phyloP scores from a whole-genome alignment of 2,888 invertebrate genomes.

The Spodoptera exigua region DNA sequence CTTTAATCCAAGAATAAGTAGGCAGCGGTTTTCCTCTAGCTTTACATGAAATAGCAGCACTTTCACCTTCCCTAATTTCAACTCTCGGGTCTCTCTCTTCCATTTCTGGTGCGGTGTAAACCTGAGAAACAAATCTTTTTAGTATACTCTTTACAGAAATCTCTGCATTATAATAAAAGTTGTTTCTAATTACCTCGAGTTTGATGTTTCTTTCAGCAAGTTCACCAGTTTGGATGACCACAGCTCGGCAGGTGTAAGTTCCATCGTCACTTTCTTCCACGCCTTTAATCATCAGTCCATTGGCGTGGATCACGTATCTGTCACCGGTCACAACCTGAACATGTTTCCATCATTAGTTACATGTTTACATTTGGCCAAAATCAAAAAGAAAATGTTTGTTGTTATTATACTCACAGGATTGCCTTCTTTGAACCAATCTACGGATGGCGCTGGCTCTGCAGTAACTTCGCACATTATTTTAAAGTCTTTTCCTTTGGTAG shows the following conservation, averaged over 20 bases:
- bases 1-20: constrained; percentile 94
- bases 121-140: constrained; percentile 77
- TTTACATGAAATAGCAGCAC: constrained; percentile 92
- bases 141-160: background rate
- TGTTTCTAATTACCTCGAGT: constrained; percentile 90
- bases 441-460: constrained; percentile 95
- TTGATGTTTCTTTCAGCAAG: constrained; percentile 93
- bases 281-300: constrained; percentile 93
- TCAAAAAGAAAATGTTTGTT: background rate
- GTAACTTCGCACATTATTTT: constrained; percentile 95
- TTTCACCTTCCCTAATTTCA: constrained; percentile 94
- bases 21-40: constrained; percentile 96
- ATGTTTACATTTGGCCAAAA: too few relatives aligned
- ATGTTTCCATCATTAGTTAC: too few relatives aligned
- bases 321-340: constrained; percentile 91
- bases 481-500: constrained; percentile 93
- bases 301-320: constrained; percentile 92
- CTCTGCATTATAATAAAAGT: background rate
- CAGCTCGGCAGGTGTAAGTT: constrained; percentile 95
- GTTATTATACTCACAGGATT: constrained; percentile 85
- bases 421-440: constrained; percentile 95
- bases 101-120: constrained; percentile 93
- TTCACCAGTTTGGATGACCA: constrained; percentile 94
- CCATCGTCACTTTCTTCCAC: constrained; percentile 96
- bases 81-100: constrained; percentile 89